These are phyloP conservation scores for Ochotona princeps DNA, from an alignment of 2,113 vertebrate genomes.

Conservation along the genomic window DNA sequence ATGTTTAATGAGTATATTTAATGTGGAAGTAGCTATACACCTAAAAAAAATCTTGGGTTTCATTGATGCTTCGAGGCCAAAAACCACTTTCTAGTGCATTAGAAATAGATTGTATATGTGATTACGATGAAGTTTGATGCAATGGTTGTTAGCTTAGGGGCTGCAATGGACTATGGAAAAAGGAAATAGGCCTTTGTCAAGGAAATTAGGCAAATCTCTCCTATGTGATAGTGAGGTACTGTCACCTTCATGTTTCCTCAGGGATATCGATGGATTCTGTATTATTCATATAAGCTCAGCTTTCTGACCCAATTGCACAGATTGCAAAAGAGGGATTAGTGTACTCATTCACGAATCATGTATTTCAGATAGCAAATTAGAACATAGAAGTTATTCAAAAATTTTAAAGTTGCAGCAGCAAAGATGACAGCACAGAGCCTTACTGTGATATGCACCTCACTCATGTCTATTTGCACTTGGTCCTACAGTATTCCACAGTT, in stretches of 20 bases:
- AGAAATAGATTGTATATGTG: background rate
- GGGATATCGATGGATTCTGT: background rate
- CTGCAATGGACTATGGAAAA: background rate
- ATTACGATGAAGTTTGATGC: background rate
- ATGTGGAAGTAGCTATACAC: background rate
- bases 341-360: background rate
- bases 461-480: background rate
- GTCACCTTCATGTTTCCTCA: slow-evolving; percentile 3
- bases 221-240: background rate
- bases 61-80: background rate
- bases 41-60: background rate
- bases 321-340: background rate
- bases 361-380: background rate
- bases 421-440: background rate
- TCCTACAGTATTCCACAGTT: background rate
- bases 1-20: background rate
- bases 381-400: background rate
- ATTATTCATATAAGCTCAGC: background rate
- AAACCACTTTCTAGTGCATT: background rate
- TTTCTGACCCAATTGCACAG: background rate
- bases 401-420: background rate
- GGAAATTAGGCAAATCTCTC: background rate
- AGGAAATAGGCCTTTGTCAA: background rate
- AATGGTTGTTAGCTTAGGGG: background rate
- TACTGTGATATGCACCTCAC: background rate